These are phyloP conservation scores for Drosophila elegans DNA, from an alignment of 1,140 invertebrate species.

Conservation along the genomic window DNA sequence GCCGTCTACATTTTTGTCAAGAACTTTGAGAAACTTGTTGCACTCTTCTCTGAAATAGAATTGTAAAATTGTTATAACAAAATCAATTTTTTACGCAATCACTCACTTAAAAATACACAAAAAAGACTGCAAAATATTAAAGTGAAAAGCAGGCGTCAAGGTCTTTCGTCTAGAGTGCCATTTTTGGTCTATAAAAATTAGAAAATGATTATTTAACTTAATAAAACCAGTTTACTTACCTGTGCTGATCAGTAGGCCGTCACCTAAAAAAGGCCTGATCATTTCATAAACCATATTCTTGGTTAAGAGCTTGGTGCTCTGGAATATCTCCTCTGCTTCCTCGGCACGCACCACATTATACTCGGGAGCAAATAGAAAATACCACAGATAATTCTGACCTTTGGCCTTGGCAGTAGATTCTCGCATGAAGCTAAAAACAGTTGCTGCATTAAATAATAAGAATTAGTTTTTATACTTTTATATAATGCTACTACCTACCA, in stretches of 20 bases:
- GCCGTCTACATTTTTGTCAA: slow-evolving; percentile 34
- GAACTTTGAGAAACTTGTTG: slow-evolving; percentile 62
- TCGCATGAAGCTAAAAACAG: slow-evolving; percentile 51
- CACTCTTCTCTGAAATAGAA: slow-evolving; percentile 48
- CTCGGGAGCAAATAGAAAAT: slow-evolving; percentile 54
- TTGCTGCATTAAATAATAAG: slow-evolving; percentile 16
- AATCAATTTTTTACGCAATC: neutral
- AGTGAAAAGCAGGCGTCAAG: slow-evolving; percentile 95
- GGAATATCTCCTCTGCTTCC: slow-evolving; percentile 70
- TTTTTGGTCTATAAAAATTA: slow-evolving; percentile 85
- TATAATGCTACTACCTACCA: slow-evolving; percentile 1
- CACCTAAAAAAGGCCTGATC: slow-evolving; percentile 88
- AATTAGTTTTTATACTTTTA: no score
- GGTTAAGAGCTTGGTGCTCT: slow-evolving; percentile 67
- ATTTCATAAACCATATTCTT: slow-evolving; percentile 85
- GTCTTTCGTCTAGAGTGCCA: slow-evolving; percentile 92
- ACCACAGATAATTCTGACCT: slow-evolving; percentile 53
- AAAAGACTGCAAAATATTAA: slow-evolving; percentile 93
- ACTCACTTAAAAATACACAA: slow-evolving; percentile 88
- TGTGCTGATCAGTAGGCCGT: slow-evolving; percentile 88
- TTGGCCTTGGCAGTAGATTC: slow-evolving; percentile 40
- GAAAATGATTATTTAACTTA: neutral
- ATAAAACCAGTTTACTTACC: slow-evolving; percentile 82
- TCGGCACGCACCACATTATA: slow-evolving; percentile 72
- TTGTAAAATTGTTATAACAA: neutral